Percentiles rank a stretch among this genome's conserved stretches.
Conservation (phyloP, 2,888 invertebrate genomes). For the Chaetogeoica ovagalla region DNA sequence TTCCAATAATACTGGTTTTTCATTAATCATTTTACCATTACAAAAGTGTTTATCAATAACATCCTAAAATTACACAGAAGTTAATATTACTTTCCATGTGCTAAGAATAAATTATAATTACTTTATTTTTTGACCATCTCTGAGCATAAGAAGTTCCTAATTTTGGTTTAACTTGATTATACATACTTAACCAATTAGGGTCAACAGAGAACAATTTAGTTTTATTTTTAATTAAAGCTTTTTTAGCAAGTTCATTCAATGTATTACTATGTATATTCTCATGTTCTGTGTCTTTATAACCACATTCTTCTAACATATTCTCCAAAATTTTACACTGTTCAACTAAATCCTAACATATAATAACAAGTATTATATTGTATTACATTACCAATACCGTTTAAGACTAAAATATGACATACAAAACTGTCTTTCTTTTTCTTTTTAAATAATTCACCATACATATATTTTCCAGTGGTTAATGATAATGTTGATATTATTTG, state of each 20-base stretch:
- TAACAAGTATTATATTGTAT: background rate
- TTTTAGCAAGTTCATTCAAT: conserved; percentile 14
- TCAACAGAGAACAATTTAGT: background rate
- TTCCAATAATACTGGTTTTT: background rate
- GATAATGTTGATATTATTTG: conserved; percentile 36
- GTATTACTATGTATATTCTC: background rate
- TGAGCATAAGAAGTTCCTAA: conserved; percentile 20
- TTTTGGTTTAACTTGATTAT: conserved; percentile 10
- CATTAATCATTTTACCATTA: background rate
- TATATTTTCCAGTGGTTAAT: conserved; percentile 35
- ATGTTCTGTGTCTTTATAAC: conserved; percentile 27
- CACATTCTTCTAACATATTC: conserved; percentile 18
- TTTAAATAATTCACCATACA: conserved; percentile 33
- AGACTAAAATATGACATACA: conserved; percentile 11
- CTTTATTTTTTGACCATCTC: conserved; percentile 24
- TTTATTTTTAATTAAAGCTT: conserved; percentile 28
- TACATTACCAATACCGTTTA: background rate
- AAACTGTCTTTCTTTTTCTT: conserved; percentile 34
- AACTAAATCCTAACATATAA: conserved; percentile 40
- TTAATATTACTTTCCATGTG: background rate
- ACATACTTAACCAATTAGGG: conserved; percentile 7
- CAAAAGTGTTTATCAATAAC: background rate
- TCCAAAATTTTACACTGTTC: conserved; percentile 4
- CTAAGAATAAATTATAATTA: conserved; percentile 4
- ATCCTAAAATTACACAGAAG: background rate